Evolutionary conservation across 2,797 vertebrate genomes (phyloP).

Genomic region (Propithecus deckenii): DNA sequence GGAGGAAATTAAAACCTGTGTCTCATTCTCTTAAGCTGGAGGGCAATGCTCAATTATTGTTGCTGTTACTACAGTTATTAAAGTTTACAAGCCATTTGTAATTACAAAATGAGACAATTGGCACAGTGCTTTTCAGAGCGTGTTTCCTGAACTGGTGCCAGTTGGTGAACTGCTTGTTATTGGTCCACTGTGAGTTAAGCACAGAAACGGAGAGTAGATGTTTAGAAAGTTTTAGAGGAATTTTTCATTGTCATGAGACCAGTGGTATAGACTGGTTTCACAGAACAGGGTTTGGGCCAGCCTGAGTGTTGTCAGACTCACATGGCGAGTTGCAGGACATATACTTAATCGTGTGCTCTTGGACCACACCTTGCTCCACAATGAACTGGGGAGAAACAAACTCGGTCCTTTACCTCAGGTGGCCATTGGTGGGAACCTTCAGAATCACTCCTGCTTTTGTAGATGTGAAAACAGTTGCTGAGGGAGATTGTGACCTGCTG

Average conservation of each 20-base stretch:
- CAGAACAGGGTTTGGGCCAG: not conserved
- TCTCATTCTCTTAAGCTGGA: constrained; percentile 7
- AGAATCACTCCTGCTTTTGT: not conserved
- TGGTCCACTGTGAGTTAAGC: not conserved
- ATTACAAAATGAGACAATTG: not conserved
- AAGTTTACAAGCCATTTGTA: constrained; percentile 31
- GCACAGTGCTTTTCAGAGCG: not conserved
- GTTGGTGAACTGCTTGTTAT: not conserved
- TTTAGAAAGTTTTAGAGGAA: not conserved
- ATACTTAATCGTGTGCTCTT: not conserved
- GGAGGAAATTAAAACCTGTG: constrained; percentile 28
- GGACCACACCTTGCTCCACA: not conserved
- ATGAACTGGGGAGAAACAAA: not conserved
- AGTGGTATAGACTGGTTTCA: not conserved
- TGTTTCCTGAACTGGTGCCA: not conserved
- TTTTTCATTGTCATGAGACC: not conserved
- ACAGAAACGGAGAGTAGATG: not conserved
- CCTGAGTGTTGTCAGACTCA: not conserved
- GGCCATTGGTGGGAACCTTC: not conserved
- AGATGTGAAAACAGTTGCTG: not conserved
- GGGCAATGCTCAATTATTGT: not conserved
- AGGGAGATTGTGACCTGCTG: not conserved
- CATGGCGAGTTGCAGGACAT: not conserved
- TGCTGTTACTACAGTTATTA: constrained; percentile 9
- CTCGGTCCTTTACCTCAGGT: not conserved